phyloP scores from a whole-genome alignment of 2,888 invertebrate species.

The Choreutis nemorana region DNA sequence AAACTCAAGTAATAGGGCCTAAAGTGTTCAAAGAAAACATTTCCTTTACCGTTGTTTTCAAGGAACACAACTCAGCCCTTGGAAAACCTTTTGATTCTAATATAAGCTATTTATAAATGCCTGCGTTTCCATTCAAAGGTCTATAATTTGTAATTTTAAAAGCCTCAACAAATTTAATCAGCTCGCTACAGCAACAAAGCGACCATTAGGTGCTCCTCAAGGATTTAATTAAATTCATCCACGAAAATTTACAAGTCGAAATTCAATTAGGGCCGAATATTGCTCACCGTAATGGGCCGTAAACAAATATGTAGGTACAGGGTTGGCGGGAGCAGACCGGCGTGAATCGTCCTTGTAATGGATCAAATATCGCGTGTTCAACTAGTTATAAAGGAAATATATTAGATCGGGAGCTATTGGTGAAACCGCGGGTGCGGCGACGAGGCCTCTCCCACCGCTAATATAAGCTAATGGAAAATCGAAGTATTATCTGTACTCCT shows the following conservation, averaged over 20 bases:
- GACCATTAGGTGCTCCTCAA: slow-evolving; percentile 12
- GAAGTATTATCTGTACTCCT: slow-evolving; percentile 54
- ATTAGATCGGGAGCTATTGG: slow-evolving; percentile 44
- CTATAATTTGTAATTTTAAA: slow-evolving; percentile 26
- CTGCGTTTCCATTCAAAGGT: slow-evolving; percentile 1
- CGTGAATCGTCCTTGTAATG: slow-evolving; percentile 35
- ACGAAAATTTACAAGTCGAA: slow-evolving; percentile 49
- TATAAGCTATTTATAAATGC: too few species aligned
- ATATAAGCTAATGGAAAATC: slow-evolving; percentile 64
- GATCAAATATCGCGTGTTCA: slow-evolving; percentile 62
- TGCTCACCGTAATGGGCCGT: slow-evolving; percentile 42
- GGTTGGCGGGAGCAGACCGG: slow-evolving; percentile 10
- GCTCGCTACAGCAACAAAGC: slow-evolving; percentile 16
- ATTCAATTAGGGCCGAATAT: slow-evolving; percentile 53
- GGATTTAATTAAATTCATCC: slow-evolving; percentile 47
- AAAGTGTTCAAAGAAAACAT: too few species aligned
- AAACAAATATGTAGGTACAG: slow-evolving; percentile 49
- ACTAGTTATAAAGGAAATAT: slow-evolving; percentile 58
- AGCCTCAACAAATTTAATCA: slow-evolving; percentile 40
- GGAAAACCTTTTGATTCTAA: too few species aligned
- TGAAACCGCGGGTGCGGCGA: slow-evolving; percentile 38
- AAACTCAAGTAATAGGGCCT: too few species aligned
- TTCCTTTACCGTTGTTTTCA: too few species aligned
- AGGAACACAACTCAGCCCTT: too few species aligned
- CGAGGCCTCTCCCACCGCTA: slow-evolving; percentile 49